Evolutionary conservation across 2,797 vertebrate species (phyloP).

Genomic region (Cetoscarus ocellatus): DNA sequence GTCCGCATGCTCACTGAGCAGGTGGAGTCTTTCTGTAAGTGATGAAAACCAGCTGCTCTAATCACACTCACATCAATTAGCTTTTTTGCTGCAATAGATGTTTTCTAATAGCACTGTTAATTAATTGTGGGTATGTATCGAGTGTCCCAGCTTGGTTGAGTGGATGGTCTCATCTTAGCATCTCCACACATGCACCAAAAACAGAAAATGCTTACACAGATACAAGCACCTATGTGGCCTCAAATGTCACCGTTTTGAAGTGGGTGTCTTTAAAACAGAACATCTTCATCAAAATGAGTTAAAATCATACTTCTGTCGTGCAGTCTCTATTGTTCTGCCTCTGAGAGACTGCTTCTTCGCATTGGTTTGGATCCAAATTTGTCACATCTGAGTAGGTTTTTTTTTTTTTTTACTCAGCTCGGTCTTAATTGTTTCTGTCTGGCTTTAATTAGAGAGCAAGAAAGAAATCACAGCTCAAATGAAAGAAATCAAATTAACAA

Average conservation of each 20-base stretch:
- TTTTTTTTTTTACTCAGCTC: slow-evolving; percentile 37
- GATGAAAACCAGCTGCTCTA: slow-evolving; percentile 55
- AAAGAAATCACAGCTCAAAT: slow-evolving; percentile 61
- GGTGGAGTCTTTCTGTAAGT: slow-evolving; percentile 35
- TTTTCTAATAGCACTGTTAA: slow-evolving; percentile 72
- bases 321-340: slow-evolving; percentile 13
- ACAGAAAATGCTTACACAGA: slow-evolving; percentile 12
- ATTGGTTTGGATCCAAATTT: slow-evolving; percentile 45
- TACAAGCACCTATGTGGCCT: not conserved
- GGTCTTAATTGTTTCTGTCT: slow-evolving; percentile 58
- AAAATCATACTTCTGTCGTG: not conserved
- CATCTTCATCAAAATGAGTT: slow-evolving; percentile 13
- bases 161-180: slow-evolving; percentile 58
- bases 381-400: slow-evolving; percentile 38
- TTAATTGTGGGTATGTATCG: slow-evolving; percentile 68
- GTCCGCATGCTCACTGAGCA: slow-evolving; percentile 38
- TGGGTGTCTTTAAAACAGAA: slow-evolving; percentile 3
- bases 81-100: slow-evolving; percentile 53
- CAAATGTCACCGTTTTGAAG: slow-evolving; percentile 11
- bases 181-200: not conserved
- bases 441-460: slow-evolving; percentile 51
- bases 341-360: slow-evolving; percentile 8
- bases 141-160: slow-evolving; percentile 39
- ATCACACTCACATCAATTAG: slow-evolving; percentile 60
- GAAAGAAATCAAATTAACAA: slow-evolving; percentile 52